phyloP scores from a whole-genome alignment of 2,888 invertebrate species.

The Parelbella ahira region DNA sequence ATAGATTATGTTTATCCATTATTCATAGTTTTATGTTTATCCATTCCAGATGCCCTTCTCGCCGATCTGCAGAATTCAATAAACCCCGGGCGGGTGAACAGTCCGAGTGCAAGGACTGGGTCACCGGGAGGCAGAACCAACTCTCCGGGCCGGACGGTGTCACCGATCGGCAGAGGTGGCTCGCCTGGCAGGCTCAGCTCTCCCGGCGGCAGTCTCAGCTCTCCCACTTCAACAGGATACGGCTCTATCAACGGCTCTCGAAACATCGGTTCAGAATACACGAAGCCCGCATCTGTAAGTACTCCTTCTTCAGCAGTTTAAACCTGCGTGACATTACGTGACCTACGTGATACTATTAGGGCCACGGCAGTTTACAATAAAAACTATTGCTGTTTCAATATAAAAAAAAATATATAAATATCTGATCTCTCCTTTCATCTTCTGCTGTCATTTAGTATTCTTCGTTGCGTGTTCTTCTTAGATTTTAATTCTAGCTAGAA shows the following conservation, averaged over 20 bases:
- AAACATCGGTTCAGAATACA: constrained; percentile 69
- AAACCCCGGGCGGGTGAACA: constrained; percentile 80
- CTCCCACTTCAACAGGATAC: constrained; percentile 83
- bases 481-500: no score
- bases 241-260: constrained; percentile 89
- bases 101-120: constrained; percentile 56
- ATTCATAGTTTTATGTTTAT: no score
- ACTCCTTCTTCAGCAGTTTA: no score
- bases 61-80: constrained; percentile 98
- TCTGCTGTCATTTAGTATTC: no score
- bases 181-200: constrained; percentile 80
- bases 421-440: no score
- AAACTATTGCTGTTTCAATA: no score
- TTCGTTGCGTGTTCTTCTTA: no score
- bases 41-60: constrained; percentile 94
- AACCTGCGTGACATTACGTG: no score
- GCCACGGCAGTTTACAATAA: no score
- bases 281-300: constrained; percentile 83
- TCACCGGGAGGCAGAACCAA: constrained; percentile 77
- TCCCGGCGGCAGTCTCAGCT: constrained; percentile 71
- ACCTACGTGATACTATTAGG: no score
- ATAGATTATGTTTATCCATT: no score
- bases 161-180: constrained; percentile 49
- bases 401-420: no score
- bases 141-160: constrained; percentile 63